These are phyloP conservation scores for Linyphia triangularis DNA, from an alignment of 2,888 invertebrate genomes.

Conservation along the genomic window DNA sequence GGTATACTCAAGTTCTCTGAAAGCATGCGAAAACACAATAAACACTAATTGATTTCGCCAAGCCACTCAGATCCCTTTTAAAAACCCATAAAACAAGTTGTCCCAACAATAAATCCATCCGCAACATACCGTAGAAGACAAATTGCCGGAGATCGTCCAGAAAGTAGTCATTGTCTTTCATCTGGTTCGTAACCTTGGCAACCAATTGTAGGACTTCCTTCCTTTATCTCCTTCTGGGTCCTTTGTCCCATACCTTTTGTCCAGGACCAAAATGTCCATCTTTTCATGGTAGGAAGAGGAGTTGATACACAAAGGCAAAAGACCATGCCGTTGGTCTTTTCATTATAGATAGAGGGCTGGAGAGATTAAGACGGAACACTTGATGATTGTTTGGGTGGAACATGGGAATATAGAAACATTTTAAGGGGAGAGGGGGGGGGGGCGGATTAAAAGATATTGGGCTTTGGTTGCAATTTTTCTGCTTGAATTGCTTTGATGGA, in stretches of 20 bases:
- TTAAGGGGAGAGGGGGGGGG: not conserved
- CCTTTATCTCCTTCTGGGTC: slow-evolving; percentile 16
- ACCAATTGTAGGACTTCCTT: slow-evolving; percentile 52
- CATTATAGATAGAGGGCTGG: slow-evolving; percentile 20
- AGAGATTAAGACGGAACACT: slow-evolving; percentile 27
- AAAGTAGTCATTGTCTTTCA: slow-evolving; percentile 64
- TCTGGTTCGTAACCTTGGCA: slow-evolving; percentile 36
- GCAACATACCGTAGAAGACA: slow-evolving; percentile 17
- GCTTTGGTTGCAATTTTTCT: slow-evolving; percentile 7
- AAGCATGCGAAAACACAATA: not conserved
- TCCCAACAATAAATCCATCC: slow-evolving; percentile 11
- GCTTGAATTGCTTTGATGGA: not conserved
- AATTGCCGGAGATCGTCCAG: slow-evolving; percentile 28
- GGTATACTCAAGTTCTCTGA: too few relatives aligned
- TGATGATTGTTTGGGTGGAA: slow-evolving; percentile 42
- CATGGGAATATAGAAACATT: not conserved
- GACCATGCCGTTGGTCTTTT: not conserved
- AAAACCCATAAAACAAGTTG: not conserved
- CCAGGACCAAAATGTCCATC: slow-evolving; percentile 27
- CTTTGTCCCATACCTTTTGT: slow-evolving; percentile 45
- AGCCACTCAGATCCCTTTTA: not conserved
- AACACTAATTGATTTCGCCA: slow-evolving; percentile 33
- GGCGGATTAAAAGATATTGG: not conserved
- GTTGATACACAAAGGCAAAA: slow-evolving; percentile 21
- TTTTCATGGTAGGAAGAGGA: not conserved